Evolutionary conservation across 2,888 invertebrate genomes (phyloP), one percentile per base, ranked within the genome.

Genomic region (Acanthosepion lycidas): DNA sequence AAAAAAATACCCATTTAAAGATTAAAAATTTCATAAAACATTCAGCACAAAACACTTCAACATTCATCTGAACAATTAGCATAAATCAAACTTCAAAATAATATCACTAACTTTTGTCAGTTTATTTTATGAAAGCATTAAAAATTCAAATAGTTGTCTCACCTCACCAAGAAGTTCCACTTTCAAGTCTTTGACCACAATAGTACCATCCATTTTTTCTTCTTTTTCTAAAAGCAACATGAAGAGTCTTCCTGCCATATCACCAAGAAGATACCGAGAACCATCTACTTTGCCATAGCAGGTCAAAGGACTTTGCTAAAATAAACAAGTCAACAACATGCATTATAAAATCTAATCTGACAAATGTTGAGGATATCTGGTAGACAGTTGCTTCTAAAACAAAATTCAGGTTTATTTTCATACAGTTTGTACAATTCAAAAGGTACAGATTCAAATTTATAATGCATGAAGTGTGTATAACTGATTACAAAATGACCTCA

Each of bases 271-370:
- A 97, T 99, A 99, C 12, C 99, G 98, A 92, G 98, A 98, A 5
- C 99, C 99, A 97, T 99, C 99, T 91, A 99, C 99, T 97, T 98
- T 98, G 92, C 99, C 99, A 97, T 99, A 99, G 97, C 99, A 99
- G 95, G 98, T 98, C 96, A 99, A 99, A 20, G 99, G 99, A 96
- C 99, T 99, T 98, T 99, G 98, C 98, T 99, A 97, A 95, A 97
- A 97, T 94, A 93, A 78, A 33, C 9, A n/a, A 15, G 18, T n/a
- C n/a, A 78, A n/a, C 0, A 5, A 6, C 59, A 59, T 59, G 20
- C 59, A 78, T n/a, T 78, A 78, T 78, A 78, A n/a, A 33, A 78
- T 78, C 78, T 78, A n/a, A 59, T 20, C 51, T 51, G 8, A 64
- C 26, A 64, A 64, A 26, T 23, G 28, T 64, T 64, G 64, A 42